Base-by-base conservation (phyloP, 1,140 invertebrate genomes). In the Temnothorax curvispinosus region DNA sequence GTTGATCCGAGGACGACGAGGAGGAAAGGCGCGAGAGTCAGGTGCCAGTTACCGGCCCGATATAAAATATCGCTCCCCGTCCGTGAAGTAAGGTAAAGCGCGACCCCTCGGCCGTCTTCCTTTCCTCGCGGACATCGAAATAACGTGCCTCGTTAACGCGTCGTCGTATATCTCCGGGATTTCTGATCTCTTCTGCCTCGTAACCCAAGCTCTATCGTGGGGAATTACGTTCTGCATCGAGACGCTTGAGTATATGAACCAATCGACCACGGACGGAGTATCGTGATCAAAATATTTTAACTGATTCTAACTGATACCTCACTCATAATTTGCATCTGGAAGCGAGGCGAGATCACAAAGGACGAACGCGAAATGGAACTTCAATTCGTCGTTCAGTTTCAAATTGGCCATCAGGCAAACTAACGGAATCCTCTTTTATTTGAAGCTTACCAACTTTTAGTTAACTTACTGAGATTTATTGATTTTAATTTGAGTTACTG, bases 71-170 rank as follows among this genome's bases (percentile, higher is more conserved):
- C 64, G 56, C 21, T 50, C 21, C 35, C 2, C 41, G 32, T 54
- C 4, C 41, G 21, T 21, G 50, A 54, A 47, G 54, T n/a, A 71
- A 85, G 52, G 35, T 32, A 71, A 76, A 44, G 44, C 69, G 71
- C 54, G 38, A 3, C 27, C 21, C 15, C 18, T 15, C 41, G 65
- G 75, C 62, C 54, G 44, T 72, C 27, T 65, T 32, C 77, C n/a
- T 52, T 21, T 85, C 9, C 82, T 60, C 47, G 27, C 64, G 44
- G 64, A 77, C 47, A 21, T 15, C 47, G 56, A 71, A 71, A 71
- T 77, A 88, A 86, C 56, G 65, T 64, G 47, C 44, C 87, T 88
- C 87, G 87, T 88, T 88, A 88, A 86, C 64, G 64, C 69, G 69
- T 35, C 82, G 38, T 38, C 58, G n/a, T 86, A 86, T 88, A 88